These are phyloP conservation scores for Drosophila formosana DNA, from an alignment of 2,888 invertebrate species.

Conservation along the genomic window DNA sequence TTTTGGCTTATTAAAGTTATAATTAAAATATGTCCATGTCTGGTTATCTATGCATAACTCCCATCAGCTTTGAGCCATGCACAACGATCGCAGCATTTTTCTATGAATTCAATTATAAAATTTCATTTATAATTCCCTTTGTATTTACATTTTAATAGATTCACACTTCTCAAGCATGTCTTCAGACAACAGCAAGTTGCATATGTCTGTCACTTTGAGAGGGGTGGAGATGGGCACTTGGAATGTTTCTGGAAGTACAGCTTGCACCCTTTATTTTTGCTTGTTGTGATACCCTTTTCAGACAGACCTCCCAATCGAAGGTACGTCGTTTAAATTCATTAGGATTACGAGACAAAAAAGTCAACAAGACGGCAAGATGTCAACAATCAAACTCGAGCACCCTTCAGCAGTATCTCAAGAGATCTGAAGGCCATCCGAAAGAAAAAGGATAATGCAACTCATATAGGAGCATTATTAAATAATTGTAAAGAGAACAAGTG, in stretches of 20 bases:
- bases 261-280: constrained; percentile 1
- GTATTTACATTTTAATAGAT: constrained; percentile 71
- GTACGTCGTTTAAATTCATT: constrained; percentile 84
- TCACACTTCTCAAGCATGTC: constrained; percentile 58
- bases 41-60: constrained; percentile 14
- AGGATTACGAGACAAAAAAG: constrained; percentile 84
- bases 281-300: constrained; percentile 42
- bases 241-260: not conserved
- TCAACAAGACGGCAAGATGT: constrained; percentile 67
- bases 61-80: constrained; percentile 7
- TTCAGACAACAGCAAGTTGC: constrained; percentile 1
- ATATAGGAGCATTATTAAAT: constrained; percentile 65
- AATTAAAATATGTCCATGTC: constrained; percentile 69
- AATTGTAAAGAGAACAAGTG: constrained; percentile 34
- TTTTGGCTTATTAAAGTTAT: constrained; percentile 78
- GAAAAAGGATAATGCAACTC: constrained; percentile 69
- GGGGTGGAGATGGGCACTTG: not conserved
- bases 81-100: constrained; percentile 31
- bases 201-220: constrained; percentile 2
- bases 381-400: constrained; percentile 52
- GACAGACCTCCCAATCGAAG: constrained; percentile 38
- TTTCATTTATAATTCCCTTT: constrained; percentile 55
- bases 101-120: constrained; percentile 71
- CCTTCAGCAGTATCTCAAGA: constrained; percentile 45
- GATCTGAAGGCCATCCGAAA: constrained; percentile 26